A percentile compares a stretch with the other conserved stretches of the same genome.
Conservation (phyloP, 2,888 invertebrate species). For the Drosophila anceps region DNA sequence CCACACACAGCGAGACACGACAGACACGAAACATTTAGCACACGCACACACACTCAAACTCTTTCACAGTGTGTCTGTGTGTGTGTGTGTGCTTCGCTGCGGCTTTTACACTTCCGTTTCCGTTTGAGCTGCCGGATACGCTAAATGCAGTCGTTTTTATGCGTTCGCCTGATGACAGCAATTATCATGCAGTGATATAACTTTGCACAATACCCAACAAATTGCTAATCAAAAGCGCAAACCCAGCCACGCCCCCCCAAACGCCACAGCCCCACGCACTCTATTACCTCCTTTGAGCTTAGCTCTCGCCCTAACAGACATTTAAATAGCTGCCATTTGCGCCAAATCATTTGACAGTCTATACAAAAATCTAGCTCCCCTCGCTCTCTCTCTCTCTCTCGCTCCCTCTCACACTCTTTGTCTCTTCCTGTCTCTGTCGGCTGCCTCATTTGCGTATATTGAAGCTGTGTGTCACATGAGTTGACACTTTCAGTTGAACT, state of each 20-base stretch:
- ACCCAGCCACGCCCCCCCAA: constrained; percentile 5
- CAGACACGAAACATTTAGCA: constrained; percentile 61
- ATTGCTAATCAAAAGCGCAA: constrained; percentile 68
- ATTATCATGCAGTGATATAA: constrained; percentile 75
- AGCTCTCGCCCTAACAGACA: constrained; percentile 4
- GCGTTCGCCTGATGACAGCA: constrained; percentile 75
- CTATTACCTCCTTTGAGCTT: not conserved
- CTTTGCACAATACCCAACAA: constrained; percentile 56
- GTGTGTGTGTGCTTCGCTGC: constrained; percentile 44
- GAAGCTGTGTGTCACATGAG: constrained; percentile 71
- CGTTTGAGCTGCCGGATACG: constrained; percentile 70
- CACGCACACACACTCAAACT: constrained; percentile 24
- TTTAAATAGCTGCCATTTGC: constrained; percentile 42
- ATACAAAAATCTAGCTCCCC: constrained; percentile 21
- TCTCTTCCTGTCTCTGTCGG: not conserved
- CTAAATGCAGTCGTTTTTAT: constrained; percentile 77
- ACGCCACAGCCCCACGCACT: not conserved
- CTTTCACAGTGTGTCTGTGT: not conserved
- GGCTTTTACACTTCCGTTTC: constrained; percentile 81
- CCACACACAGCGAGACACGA: constrained; percentile 30
- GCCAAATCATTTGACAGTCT: constrained; percentile 41
- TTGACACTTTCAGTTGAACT: constrained; percentile 84
- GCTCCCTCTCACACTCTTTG: not conserved
- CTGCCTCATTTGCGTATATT: constrained; percentile 49
- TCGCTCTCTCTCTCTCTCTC: not conserved